These are phyloP conservation scores for Acrossocheilus fasciatus DNA, from an alignment of 2,797 vertebrate species.

Conservation along the genomic window DNA sequence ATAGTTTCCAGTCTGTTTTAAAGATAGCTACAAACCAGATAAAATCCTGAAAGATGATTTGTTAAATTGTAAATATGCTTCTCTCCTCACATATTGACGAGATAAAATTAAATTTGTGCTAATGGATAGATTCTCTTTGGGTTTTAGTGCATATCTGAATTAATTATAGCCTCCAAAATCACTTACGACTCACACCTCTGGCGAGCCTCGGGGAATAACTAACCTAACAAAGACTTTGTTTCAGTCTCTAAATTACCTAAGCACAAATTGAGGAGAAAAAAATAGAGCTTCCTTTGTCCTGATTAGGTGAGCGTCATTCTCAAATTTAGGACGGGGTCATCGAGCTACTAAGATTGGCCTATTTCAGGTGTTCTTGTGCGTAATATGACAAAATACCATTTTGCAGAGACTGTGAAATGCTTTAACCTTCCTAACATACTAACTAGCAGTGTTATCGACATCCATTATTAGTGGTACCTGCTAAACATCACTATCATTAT, in stretches of 20 bases:
- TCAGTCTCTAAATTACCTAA: conserved; percentile 10
- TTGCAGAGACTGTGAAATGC: background rate
- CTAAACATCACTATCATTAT: background rate
- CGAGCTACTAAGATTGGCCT: conserved; percentile 1
- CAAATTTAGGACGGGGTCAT: conserved; percentile 33
- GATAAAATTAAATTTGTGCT: conserved; percentile 12
- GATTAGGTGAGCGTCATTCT: conserved; percentile 43
- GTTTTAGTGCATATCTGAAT: background rate
- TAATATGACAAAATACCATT: background rate
- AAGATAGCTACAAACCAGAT: background rate
- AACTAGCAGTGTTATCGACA: background rate
- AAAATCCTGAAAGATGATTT: background rate
- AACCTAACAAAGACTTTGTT: conserved; percentile 33
- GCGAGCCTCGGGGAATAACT: conserved; percentile 24
- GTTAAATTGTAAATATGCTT: conserved; percentile 16
- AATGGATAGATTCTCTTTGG: conserved; percentile 15
- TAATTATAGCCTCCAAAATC: conserved; percentile 37
- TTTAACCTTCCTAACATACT: background rate
- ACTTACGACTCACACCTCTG: conserved; percentile 19
- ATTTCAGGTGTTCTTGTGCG: background rate
- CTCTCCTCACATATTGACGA: background rate
- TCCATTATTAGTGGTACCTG: too few relatives aligned
- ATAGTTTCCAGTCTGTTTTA: background rate
- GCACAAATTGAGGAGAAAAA: conserved; percentile 16
- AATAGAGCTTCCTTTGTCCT: conserved; percentile 37